A percentile compares a stretch with the other conserved stretches of the same genome.
Conservation (phyloP, 2,113 vertebrate genomes). For the Ovis canadensis region DNA sequence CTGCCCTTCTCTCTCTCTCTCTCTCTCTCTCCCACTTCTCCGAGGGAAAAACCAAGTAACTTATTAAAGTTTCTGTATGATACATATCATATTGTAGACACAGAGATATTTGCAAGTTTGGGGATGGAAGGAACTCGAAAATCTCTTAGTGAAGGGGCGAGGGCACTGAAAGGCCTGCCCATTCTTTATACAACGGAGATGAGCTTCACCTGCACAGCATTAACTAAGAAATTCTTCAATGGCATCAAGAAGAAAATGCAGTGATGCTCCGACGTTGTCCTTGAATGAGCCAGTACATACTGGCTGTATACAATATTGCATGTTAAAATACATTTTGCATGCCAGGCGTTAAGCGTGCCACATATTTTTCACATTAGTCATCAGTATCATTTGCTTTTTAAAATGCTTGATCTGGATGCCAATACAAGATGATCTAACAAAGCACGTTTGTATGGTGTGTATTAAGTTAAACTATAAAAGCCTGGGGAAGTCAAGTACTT, state of each 20-base stretch:
- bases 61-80: slow-evolving; percentile 9
- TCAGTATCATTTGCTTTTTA: background rate
- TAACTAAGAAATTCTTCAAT: background rate
- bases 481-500: background rate
- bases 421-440: background rate
- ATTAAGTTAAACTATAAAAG: slow-evolving; percentile 15
- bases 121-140: background rate
- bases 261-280: background rate
- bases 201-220: background rate
- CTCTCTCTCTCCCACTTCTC: background rate
- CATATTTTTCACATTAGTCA: background rate
- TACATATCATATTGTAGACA: background rate
- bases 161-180: background rate
- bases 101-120: background rate
- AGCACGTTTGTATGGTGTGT: background rate
- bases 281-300: background rate
- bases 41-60: background rate
- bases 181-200: background rate
- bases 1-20: too few relatives aligned
- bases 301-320: background rate
- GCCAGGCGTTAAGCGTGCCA: background rate
- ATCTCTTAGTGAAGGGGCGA: background rate
- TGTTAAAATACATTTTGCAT: background rate
- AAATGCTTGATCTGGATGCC: background rate
- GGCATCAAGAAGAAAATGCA: slow-evolving; percentile 2